Evolutionary conservation across 2,113 vertebrate genomes (phyloP), one percentile per base, ranked within the genome.

Genomic region (Festucalex cinctus): DNA sequence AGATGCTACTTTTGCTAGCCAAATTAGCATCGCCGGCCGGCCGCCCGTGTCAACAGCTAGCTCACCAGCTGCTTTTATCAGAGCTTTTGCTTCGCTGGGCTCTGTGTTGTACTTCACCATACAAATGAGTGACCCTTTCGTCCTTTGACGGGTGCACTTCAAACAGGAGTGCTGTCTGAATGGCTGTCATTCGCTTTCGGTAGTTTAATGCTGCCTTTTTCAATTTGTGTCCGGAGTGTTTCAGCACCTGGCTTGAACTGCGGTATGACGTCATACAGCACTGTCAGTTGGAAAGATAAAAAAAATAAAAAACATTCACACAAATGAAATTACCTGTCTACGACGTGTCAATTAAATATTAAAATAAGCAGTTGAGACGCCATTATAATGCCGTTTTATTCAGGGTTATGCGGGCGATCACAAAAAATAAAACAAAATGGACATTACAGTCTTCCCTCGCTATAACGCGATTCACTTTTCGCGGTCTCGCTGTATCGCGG

Each of bases 1-100:
- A 9, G 63, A n/a, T 32, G 66, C 49, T 68, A 71, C 22, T 24
- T 39, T 26, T 20, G 64, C 32, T 65, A 65, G 66, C 59, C 59
- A 49, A 32, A 2, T 72, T 77, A 83, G 77, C 78, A 78, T 70
- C 60, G 51, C 14, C 6, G 43, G 61, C 7, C 14, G 26, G 28
- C 54, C 51, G 1, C n/a, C 28, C 5, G 51, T 26, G 64, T 14
- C 44, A 48, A 39, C 48, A 5, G 63, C 5, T 36, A 49, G 72
- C 77, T 76, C 53, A 60, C 60, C 37, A 77, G 64, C 70, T 28
- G 12, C 46, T 17, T 51, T 62, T 37, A 2, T 32, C 37, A 13
- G 9, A 19, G 37, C 22, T 6, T 26, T 44, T 43, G 60, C 39
- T 62, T 62, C 16, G 58, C 60, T 43, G 7, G 35, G 2, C 37